Conservation (phyloP, 2,797 vertebrate genomes). For the Pteronotus mesoamericanus region DNA sequence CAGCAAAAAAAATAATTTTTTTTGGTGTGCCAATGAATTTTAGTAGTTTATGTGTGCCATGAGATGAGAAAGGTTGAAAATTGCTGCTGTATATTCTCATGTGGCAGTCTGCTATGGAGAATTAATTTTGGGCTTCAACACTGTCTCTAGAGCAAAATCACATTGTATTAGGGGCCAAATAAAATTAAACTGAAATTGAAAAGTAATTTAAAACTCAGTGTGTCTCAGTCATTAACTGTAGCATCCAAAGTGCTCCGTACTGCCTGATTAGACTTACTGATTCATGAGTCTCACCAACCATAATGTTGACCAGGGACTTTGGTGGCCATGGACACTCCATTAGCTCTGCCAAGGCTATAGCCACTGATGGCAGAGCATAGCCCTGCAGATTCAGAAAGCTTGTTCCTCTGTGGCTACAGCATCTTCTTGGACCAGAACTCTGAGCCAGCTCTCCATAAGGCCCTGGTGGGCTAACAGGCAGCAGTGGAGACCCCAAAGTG, state of each 20-base stretch:
- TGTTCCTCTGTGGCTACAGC: fast-evolving
- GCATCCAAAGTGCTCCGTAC: background rate
- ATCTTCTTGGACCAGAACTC: background rate
- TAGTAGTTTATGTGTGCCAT: background rate
- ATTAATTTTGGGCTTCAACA: background rate
- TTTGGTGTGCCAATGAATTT: background rate
- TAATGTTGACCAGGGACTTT: background rate
- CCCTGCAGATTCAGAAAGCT: background rate
- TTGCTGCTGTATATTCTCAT: background rate
- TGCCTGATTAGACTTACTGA: background rate
- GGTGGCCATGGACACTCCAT: too few relatives aligned
- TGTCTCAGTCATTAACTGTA: background rate
- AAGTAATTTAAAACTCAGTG: background rate
- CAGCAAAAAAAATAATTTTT: background rate
- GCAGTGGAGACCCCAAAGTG: background rate
- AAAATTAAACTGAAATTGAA: background rate
- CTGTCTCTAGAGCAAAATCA: background rate
- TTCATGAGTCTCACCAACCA: background rate
- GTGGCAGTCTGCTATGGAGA: background rate
- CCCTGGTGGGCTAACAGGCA: background rate
- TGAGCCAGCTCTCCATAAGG: background rate
- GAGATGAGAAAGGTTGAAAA: background rate
- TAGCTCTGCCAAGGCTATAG: background rate
- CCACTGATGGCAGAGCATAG: too few relatives aligned
- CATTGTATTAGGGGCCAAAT: background rate